These are phyloP conservation scores for Lampris incognitus DNA, from an alignment of 2,113 vertebrate genomes.

Conservation along the genomic window DNA sequence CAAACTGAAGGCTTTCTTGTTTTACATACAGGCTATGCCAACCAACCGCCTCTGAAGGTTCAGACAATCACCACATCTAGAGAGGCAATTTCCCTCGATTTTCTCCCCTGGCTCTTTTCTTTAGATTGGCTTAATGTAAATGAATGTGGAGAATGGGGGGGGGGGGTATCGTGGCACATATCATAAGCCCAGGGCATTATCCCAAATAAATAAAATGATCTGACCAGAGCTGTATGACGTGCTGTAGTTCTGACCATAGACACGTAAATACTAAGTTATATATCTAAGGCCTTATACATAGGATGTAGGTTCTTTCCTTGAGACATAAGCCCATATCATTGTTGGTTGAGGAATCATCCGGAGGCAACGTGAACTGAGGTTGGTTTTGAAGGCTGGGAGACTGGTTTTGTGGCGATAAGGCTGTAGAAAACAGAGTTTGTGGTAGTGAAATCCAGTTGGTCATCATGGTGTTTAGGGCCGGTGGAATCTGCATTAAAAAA, in stretches of 20 bases:
- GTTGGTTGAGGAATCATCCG: conserved; percentile 32
- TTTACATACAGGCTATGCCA: conserved; percentile 6
- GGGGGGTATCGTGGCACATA: conserved; percentile 9
- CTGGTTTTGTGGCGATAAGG: conserved; percentile 9
- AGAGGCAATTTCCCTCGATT: not conserved
- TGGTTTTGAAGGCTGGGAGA: not conserved
- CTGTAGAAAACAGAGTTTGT: conserved; percentile 5
- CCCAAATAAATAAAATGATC: conserved; percentile 58
- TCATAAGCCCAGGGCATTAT: conserved; percentile 21
- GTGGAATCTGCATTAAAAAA: conserved; percentile 67
- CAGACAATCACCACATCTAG: conserved; percentile 21
- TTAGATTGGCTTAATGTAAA: conserved; percentile 10
- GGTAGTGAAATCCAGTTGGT: conserved; percentile 24
- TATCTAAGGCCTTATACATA: conserved; percentile 47
- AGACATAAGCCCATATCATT: conserved; percentile 40
- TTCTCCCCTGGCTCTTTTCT: not conserved
- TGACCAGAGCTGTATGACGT: conserved; percentile 39
- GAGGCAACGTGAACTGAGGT: conserved; percentile 28
- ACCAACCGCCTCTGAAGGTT: not conserved
- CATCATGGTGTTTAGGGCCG: conserved; percentile 57
- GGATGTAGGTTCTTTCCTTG: conserved; percentile 28
- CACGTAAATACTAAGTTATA: conserved; percentile 58
- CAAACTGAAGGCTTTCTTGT: not conserved
- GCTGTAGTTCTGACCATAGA: conserved; percentile 45
- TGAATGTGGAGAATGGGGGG: not conserved